A percentile compares a stretch with the other conserved stretches of the same genome.
phyloP scores from a whole-genome alignment of 2,888 invertebrate species.

The Dinocampus coccinellae region DNA sequence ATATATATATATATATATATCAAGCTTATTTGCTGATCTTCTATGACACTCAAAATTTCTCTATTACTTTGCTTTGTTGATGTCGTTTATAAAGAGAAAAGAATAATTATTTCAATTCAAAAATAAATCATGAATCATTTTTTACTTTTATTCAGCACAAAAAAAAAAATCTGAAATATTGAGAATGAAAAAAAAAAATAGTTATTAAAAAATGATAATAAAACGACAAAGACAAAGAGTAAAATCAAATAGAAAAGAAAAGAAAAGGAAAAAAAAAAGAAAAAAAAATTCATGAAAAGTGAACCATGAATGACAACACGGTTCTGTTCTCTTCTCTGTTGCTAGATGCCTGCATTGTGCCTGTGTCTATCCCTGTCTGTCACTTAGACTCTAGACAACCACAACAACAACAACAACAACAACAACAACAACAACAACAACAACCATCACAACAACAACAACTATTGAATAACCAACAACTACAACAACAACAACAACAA shows the following conservation, averaged over 20 bases:
- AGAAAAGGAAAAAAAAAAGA: conserved; percentile 31
- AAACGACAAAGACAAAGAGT: background rate
- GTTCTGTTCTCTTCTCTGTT: conserved; percentile 82
- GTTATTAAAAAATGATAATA: background rate
- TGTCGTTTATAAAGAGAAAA: background rate
- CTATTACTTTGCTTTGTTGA: background rate
- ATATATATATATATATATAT: background rate
- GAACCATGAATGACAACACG: conserved; percentile 69
- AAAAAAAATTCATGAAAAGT: conserved; percentile 50
- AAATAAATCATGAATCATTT: conserved; percentile 7
- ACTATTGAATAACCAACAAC: conserved; percentile 66
- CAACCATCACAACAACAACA: conserved; percentile 58
- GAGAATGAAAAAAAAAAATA: too few relatives aligned
- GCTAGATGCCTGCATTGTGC: conserved; percentile 89
- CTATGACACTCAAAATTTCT: background rate
- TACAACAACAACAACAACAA: conserved; percentile 66
- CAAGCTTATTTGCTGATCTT: background rate
- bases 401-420: conserved; percentile 55
- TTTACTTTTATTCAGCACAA: background rate
- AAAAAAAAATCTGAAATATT: too few relatives aligned
- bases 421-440: conserved; percentile 49
- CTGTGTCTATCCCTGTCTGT: conserved; percentile 71
- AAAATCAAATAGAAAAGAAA: background rate
- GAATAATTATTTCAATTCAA: background rate
- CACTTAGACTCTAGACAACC: conserved; percentile 70